These are phyloP conservation scores for Mastomys coucha DNA, from an alignment of 2,113 vertebrate species.

Conservation along the genomic window DNA sequence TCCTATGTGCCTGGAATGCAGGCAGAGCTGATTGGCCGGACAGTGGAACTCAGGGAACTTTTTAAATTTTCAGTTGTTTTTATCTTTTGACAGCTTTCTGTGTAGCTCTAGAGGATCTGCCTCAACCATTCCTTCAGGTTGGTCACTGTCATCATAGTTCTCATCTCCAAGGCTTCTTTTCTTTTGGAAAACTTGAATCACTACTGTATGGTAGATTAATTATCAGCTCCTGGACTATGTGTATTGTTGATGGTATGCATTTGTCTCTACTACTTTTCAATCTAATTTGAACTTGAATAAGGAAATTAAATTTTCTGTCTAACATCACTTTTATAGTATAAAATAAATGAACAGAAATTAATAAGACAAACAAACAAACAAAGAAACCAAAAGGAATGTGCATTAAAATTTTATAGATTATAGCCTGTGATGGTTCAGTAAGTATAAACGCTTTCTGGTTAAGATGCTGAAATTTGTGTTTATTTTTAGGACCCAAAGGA, in stretches of 20 bases:
- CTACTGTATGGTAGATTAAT: neutral
- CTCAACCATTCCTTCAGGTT: neutral
- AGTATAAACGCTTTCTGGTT: neutral
- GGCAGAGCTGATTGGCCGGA: too few relatives aligned
- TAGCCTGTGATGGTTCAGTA: too few relatives aligned
- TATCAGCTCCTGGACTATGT: neutral
- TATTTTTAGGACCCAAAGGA: neutral
- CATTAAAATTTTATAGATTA: neutral
- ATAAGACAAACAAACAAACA: neutral
- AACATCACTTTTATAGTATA: neutral
- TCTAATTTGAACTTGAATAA: neutral
- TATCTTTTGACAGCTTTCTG: neutral
- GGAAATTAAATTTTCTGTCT: neutral
- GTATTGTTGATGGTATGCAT: neutral
- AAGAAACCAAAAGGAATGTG: neutral
- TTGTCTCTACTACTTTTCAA: neutral
- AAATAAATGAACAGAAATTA: neutral
- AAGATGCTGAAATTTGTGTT: neutral
- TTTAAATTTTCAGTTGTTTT: too few relatives aligned
- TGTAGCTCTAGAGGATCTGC: neutral
- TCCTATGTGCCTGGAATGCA: too few relatives aligned
- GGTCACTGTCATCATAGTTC: neutral
- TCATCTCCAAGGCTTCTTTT: neutral
- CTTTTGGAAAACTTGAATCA: neutral
- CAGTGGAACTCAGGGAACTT: too few relatives aligned